Evolutionary conservation across 1,140 invertebrate species (phyloP).

Genomic region (Magallana angulata): DNA sequence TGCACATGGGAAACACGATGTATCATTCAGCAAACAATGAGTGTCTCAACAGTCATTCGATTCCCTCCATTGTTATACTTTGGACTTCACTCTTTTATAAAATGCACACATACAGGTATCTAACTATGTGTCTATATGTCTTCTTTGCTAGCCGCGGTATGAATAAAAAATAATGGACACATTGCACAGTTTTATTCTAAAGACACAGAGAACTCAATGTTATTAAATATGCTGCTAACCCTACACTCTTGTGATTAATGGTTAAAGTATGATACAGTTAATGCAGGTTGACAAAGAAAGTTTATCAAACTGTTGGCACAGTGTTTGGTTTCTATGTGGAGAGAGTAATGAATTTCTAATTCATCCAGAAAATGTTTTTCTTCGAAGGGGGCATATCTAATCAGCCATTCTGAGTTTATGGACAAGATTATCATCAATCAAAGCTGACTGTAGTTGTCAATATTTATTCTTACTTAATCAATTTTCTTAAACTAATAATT

Average conservation of each 20-base stretch:
- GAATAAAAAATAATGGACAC: no score
- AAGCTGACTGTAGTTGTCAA: neutral
- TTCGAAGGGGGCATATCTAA: neutral
- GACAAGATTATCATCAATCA: conserved; percentile 25
- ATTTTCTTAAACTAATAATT: no score
- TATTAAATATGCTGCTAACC: neutral
- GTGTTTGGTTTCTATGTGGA: conserved; percentile 12
- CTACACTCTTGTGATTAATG: neutral
- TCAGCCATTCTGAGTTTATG: neutral
- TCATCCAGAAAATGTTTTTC: conserved; percentile 1
- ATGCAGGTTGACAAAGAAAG: neutral
- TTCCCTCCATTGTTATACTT: no score
- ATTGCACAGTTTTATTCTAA: no score
- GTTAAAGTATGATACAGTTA: neutral
- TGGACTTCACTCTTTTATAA: no score
- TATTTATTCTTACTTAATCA: no score
- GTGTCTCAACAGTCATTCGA: neutral
- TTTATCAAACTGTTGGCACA: conserved; percentile 15
- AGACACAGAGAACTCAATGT: no score
- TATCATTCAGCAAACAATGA: conserved; percentile 16
- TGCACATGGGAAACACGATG: neutral
- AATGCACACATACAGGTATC: no score
- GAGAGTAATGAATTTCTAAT: conserved; percentile 19
- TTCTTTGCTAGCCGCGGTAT: no score
- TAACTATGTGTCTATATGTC: no score